phyloP scores from a whole-genome alignment of 1,140 invertebrate genomes.

The Copidosoma floridanum region DNA sequence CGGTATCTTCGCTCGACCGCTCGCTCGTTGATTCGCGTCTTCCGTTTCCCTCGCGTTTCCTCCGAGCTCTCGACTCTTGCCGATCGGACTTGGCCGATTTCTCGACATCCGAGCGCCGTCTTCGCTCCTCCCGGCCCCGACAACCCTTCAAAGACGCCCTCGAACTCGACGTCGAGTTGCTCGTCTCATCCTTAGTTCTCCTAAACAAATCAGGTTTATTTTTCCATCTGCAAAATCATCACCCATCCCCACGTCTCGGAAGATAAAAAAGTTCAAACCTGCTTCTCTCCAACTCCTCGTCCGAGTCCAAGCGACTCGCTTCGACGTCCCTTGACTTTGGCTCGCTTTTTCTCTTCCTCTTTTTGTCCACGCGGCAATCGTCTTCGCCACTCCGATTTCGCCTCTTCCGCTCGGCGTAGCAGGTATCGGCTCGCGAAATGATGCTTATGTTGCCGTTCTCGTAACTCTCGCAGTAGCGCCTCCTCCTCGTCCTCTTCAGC shows the following conservation, averaged over 20 bases:
- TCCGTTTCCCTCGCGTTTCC: conserved; percentile 6
- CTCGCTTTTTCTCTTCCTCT: conserved; percentile 22
- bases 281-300: conserved; percentile 34
- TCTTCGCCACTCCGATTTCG: conserved; percentile 22
- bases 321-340: conserved; percentile 36
- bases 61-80: conserved; percentile 31
- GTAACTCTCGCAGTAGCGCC: conserved; percentile 44
- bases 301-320: conserved; percentile 39
- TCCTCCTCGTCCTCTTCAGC: neutral
- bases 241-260: neutral
- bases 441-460: conserved; percentile 58
- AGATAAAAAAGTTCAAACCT: no score
- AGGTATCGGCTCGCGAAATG: conserved; percentile 53
- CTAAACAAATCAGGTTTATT: conserved; percentile 32
- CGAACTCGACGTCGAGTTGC: conserved; percentile 66
- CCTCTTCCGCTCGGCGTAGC: conserved; percentile 21
- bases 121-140: conserved; percentile 32
- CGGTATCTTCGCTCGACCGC: conserved; percentile 31
- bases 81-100: conserved; percentile 44
- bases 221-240: neutral
- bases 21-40: conserved; percentile 23
- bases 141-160: conserved; percentile 49
- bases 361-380: conserved; percentile 26
- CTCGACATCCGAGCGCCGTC: conserved; percentile 24
- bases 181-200: conserved; percentile 61